Base-by-base conservation (phyloP, 2,113 vertebrate genomes). In the Carassius gibelio region DNA sequence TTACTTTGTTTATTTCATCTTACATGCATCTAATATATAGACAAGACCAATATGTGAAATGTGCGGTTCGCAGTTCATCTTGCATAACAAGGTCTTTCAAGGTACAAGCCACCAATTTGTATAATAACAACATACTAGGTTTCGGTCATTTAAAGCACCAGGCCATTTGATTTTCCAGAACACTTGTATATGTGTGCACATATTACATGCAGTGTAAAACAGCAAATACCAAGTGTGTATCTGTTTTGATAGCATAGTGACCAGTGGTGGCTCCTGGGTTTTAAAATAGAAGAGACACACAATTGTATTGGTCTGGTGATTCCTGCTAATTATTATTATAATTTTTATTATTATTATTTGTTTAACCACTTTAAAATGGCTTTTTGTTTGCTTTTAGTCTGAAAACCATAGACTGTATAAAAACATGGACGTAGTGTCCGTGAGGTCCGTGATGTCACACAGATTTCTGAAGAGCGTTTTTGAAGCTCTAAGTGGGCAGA, bases 1-100 rank as follows among this genome's bases (percentile, higher is more conserved):
- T 71, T 80, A 86, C 85, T 82, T 87, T 83, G 75, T 48, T 23
- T 76, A 76, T 83, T 84, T 79, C 55, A 59, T 72, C 38, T 50
- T 34, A 30, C n/a, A n/a, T 59, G 68, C 36, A 21, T 57, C 55
- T 23, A 38, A 52, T 55, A 69, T 69, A 34, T 76, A 61, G 9
- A 45, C 57, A 81, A 38, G 42, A 61, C 42, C 30, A 84, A 87
- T 87, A 75, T 79, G 66, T 52, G 23, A 87, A 83, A 71, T 83
- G 59, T 59, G 21, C 5, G 26, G 3, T 85, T 79, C 52, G 23
- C 61, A 59, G 68, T 66, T 83, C 85, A 84, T 82, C 75, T 87
- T 84, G 50, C 26, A 79, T 68, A 77, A 76, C 14, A 52, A 85
- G 48, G 23, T 61, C 42, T 38, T 30, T 2, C 42, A 68, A 68